A percentile compares a stretch with the other conserved stretches of the same genome.
Conservation (phyloP, 1,140 invertebrate species). For the Glomeris maerens region DNA sequence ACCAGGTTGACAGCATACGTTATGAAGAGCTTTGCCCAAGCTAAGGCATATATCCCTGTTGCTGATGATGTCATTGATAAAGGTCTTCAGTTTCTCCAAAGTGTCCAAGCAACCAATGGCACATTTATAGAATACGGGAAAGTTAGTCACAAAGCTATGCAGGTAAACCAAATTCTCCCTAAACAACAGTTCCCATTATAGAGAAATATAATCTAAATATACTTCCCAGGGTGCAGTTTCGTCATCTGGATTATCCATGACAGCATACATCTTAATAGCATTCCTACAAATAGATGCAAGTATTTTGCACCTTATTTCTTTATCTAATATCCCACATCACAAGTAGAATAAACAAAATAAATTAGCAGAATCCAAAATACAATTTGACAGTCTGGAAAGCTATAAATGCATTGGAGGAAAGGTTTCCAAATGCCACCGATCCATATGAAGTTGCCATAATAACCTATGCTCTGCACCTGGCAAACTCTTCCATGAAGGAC, state of each 20-base stretch:
- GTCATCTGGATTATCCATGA: slow-evolving; percentile 57
- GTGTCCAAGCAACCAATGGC: slow-evolving; percentile 25
- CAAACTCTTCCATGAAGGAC: slow-evolving; percentile 50
- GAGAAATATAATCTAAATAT: too few species aligned
- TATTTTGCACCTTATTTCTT: slow-evolving; percentile 18
- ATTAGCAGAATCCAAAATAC: not conserved
- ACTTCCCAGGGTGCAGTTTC: slow-evolving; percentile 43
- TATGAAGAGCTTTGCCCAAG: slow-evolving; percentile 68
- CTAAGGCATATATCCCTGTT: slow-evolving; percentile 59
- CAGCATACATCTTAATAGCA: slow-evolving; percentile 66
- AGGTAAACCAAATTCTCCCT: too few species aligned
- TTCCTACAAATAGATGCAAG: slow-evolving; percentile 49
- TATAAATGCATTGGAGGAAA: slow-evolving; percentile 55
- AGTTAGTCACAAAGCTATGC: slow-evolving; percentile 58
- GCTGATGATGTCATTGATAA: slow-evolving; percentile 33
- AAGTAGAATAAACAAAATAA: too few species aligned
- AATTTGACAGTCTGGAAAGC: slow-evolving; percentile 20
- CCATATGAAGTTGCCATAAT: slow-evolving; percentile 61
- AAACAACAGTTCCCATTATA: too few species aligned
- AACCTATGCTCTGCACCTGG: slow-evolving; percentile 57
- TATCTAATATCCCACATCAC: too few species aligned
- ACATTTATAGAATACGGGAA: slow-evolving; percentile 34
- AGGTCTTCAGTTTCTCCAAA: slow-evolving; percentile 28
- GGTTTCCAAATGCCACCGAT: slow-evolving; percentile 52
- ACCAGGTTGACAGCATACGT: slow-evolving; percentile 83